Base-by-base conservation (phyloP, 1,140 invertebrate genomes). In the Neuroterus valhalla region DNA sequence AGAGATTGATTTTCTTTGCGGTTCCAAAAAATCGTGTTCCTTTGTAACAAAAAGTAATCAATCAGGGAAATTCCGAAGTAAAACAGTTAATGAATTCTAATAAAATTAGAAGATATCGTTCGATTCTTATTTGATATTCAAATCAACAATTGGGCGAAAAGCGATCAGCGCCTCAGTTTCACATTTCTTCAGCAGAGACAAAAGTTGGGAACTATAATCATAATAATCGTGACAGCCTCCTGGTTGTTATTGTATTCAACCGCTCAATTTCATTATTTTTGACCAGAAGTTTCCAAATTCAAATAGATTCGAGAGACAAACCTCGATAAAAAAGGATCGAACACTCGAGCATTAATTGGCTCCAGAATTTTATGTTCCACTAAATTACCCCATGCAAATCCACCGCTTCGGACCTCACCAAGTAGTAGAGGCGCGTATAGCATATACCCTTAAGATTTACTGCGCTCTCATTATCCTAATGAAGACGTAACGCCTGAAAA, bases 321-420 rank as follows among this genome's bases (percentile, higher is more conserved):
- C 19, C 21, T n/a, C 1, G 50, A 52, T 52, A 52, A 52, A 21
- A 52, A 52, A 21, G 50, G 19, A 71, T 31, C 69, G 31, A 50
- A 73, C 79, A 81, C 80, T 81, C 66, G 75, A 77, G 75, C 83
- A 84, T 85, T 90, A 90, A 90, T 90, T 89, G 86, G 76, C 78
- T 79, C 72, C 81, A 79, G 81, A 86, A 87, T 88, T 90, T 90
- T 89, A 89, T 84, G 86, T 82, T 80, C 73, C 86, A 83, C 84
- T 87, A 88, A 89, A 89, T 89, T 87, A 87, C 85, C 83, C 80
- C 79, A 89, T 89, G 88, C 87, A 88, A 88, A 89, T 87, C 38
- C 76, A 74, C 44, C 76, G 72, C 77, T 74, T 67, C 69, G 71
- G 74, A 77, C 72, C 50, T 74, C 75, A 77, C 68, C 75, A 76